Evolutionary conservation across 2,113 vertebrate genomes (phyloP).

Genomic region (zebrafish (Danio rerio)): DNA sequence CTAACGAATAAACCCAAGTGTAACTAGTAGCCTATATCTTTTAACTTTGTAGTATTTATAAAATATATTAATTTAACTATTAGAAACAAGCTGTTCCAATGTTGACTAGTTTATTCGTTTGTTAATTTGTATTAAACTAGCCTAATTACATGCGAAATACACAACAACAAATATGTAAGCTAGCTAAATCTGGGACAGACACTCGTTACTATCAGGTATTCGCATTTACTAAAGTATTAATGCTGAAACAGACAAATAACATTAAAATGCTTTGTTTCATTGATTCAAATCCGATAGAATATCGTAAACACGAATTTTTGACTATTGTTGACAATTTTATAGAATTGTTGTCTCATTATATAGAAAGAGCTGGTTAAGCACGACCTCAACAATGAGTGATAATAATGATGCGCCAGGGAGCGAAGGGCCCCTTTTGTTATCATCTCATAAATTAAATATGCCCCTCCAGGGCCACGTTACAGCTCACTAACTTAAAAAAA

Average conservation of each 20-base stretch:
- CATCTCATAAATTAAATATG: conserved; percentile 50
- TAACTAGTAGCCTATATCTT: neutral
- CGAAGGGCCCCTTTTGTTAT: conserved; percentile 67
- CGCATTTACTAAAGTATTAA: too few relatives aligned
- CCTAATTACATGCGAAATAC: too few relatives aligned
- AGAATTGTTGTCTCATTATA: neutral
- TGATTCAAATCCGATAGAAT: too few relatives aligned
- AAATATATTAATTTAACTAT: neutral
- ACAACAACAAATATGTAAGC: too few relatives aligned
- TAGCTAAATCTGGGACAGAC: too few relatives aligned
- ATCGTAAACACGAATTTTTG: neutral
- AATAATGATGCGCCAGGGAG: conserved; percentile 45
- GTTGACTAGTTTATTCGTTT: neutral
- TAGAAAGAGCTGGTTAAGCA: conserved; percentile 36
- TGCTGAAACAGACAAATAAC: too few relatives aligned
- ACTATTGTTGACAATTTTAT: too few relatives aligned
- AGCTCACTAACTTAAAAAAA: neutral
- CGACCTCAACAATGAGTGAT: conserved; percentile 32
- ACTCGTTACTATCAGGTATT: too few relatives aligned
- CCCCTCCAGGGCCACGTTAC: conserved; percentile 14
- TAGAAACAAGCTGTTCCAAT: neutral
- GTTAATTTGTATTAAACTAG: too few relatives aligned
- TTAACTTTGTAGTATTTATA: neutral
- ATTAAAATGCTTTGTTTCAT: too few relatives aligned
- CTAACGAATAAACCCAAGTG: neutral